Percentiles rank a stretch among this genome's conserved stretches.
Conservation (phyloP, 2,113 vertebrate genomes). For the Todiramphus chloris region DNA sequence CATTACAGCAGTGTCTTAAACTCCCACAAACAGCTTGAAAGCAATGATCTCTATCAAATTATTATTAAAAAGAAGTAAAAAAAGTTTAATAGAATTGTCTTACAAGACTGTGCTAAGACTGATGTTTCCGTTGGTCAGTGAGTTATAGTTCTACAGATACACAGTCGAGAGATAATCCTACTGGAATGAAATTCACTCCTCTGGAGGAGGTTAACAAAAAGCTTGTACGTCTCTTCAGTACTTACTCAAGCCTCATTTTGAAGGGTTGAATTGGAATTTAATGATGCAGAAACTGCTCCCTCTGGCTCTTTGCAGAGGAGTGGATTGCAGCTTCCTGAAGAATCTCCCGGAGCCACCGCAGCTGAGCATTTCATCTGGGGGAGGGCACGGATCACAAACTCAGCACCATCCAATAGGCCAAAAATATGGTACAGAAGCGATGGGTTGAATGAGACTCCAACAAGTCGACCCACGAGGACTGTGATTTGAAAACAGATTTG, state of each 20-base stretch:
- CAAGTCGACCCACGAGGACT: neutral
- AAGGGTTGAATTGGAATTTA: slow-evolving; percentile 43
- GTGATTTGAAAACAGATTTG: neutral
- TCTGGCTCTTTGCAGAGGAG: neutral
- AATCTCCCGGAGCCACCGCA: neutral
- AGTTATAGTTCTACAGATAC: neutral
- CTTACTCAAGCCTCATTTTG: neutral
- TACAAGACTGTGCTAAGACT: neutral
- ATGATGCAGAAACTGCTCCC: neutral
- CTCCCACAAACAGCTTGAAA: neutral
- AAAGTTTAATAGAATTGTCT: neutral
- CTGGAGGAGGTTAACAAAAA: neutral
- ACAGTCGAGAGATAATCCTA: neutral
- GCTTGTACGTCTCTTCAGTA: neutral
- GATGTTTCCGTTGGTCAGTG: neutral
- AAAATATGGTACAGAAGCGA: neutral
- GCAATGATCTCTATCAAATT: neutral
- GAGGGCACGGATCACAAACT: neutral
- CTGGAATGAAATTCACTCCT: neutral
- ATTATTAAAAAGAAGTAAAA: neutral
- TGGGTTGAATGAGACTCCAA: neutral
- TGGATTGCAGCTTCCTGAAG: neutral
- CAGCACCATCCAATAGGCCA: neutral
- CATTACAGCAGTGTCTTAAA: neutral
- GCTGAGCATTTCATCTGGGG: neutral